A percentile compares a stretch with the other conserved stretches of the same genome.
phyloP scores from a whole-genome alignment of 2,888 invertebrate species.

The Tuta absoluta region DNA sequence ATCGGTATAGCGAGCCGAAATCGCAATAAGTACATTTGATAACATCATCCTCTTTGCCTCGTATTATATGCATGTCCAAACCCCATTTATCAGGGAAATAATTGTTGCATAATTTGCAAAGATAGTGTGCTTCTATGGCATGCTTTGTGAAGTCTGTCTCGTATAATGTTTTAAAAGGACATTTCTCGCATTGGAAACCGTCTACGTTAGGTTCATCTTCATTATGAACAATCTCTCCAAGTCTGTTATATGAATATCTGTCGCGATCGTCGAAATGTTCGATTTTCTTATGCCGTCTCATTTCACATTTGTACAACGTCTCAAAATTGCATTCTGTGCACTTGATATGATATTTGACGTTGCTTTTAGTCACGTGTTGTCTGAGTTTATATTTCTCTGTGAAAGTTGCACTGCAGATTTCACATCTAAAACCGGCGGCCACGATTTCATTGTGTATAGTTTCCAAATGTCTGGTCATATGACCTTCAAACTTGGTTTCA shows the following conservation, averaged over 20 bases:
- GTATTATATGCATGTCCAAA: conserved; percentile 55
- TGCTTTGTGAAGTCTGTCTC: conserved; percentile 63
- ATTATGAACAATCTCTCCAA: not conserved
- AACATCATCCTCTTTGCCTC: conserved; percentile 39
- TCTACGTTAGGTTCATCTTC: not conserved
- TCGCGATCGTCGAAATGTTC: not conserved
- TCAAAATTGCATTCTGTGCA: conserved; percentile 56
- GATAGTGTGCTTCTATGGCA: conserved; percentile 52
- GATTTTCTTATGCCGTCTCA: conserved; percentile 51
- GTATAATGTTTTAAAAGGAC: conserved; percentile 56
- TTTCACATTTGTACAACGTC: conserved; percentile 56
- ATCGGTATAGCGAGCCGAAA: conserved; percentile 21
- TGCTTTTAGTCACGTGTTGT: conserved; percentile 55
- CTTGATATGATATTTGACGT: conserved; percentile 43
- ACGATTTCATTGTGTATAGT: conserved; percentile 60
- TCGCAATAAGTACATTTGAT: conserved; percentile 21
- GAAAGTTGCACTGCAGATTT: conserved; percentile 59
- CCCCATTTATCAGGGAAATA: conserved; percentile 58
- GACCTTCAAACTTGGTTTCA: conserved; percentile 57
- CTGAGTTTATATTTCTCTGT: conserved; percentile 58
- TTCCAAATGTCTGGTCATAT: conserved; percentile 59
- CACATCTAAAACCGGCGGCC: conserved; percentile 54
- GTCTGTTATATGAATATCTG: not conserved
- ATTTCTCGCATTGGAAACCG: conserved; percentile 55
- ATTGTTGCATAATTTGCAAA: conserved; percentile 59